Evolutionary conservation across 64 coral and sea anemone genomes (phyloP), one percentile per base, ranked within the genome.

Genomic region (Trachythela sp.): DNA sequence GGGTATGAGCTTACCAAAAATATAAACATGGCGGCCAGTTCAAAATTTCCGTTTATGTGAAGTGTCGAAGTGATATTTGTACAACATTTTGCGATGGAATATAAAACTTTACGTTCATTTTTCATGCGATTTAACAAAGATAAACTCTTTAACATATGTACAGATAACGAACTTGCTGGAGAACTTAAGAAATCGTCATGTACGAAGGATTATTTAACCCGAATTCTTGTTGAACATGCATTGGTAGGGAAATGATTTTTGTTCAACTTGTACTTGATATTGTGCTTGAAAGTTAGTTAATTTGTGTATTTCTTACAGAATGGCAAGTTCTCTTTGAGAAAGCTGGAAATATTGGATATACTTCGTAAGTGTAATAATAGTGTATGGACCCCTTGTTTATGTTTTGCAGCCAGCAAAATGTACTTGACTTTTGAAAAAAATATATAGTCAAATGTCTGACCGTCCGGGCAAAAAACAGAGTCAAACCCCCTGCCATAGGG

Each of bases 91-190:
- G 35, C 75, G 75, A 80, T 37, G 75, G 37, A 35, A 36, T 37
- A 80, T 80, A 80, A 80, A 37, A 80, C 34, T 35, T 35, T 80
- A 37, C 33, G 75, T 80, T 39, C 31, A 8, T 80, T 80, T 39
- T 80, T 80, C 20, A 80, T 37, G 37, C 75, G 75, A 6, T 80
- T 80, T 80, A 80, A 35, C 14, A 80, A 80, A 80, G 33, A 80
- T 0, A 35, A 39, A 80, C 31, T 80, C 15, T 39, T 30, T 7
- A 39, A 80, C 9, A 17, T 80, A 2, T 80, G 30, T 35, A 18
- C 31, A 39, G 75, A 80, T 3, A 35, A 80, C 37, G 37, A 80
- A 39, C 31, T 80, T 14, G 31, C 20, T 10, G 75, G 18, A 2
- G 34, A 37, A 29, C 35, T 39, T 13, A 20, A 20, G 20, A 80